phyloP scores from a whole-genome alignment of 1,140 invertebrate species.

The Spodoptera frugiperda region DNA sequence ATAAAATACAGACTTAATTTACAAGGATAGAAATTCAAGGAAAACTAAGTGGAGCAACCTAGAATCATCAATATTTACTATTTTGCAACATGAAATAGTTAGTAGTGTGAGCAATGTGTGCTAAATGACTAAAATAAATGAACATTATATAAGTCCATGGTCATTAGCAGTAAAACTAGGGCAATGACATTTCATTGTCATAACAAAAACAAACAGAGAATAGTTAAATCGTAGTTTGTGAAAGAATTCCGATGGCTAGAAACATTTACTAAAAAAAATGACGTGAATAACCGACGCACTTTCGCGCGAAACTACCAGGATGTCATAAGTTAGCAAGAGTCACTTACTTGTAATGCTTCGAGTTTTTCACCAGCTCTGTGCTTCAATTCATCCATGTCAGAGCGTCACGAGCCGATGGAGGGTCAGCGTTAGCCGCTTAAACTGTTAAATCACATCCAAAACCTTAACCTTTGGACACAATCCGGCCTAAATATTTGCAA shows the following conservation, averaged over 20 bases:
- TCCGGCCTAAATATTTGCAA: slow-evolving; percentile 72
- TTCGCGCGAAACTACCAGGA: slow-evolving; percentile 60
- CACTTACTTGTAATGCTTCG: slow-evolving; percentile 78
- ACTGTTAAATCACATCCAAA: slow-evolving; percentile 73
- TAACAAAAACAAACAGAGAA: slow-evolving; percentile 50
- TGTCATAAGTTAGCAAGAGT: slow-evolving; percentile 50
- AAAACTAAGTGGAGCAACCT: too few species aligned
- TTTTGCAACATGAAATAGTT: too few species aligned
- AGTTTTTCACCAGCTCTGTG: slow-evolving; percentile 77
- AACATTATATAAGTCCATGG: slow-evolving; percentile 76
- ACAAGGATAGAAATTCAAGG: too few species aligned
- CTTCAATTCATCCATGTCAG: slow-evolving; percentile 80
- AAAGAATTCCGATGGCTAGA: slow-evolving; percentile 33
- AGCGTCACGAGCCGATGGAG: slow-evolving; percentile 58
- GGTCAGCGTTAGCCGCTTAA: slow-evolving; percentile 61
- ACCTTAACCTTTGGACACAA: slow-evolving; percentile 83
- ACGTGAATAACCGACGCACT: slow-evolving; percentile 50
- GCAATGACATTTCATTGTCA: slow-evolving; percentile 56
- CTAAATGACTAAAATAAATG: slow-evolving; percentile 37
- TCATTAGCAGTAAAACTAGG: slow-evolving; percentile 54
- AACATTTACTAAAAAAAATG: slow-evolving; percentile 39
- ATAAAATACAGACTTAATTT: too few species aligned
- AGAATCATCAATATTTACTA: too few species aligned
- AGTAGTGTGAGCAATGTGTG: too few species aligned
- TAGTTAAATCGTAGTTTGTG: slow-evolving; percentile 24